Evolutionary conservation across 2,888 invertebrate genomes (phyloP), one percentile per base, ranked within the genome.

Genomic region (Drosophila basisetae): DNA sequence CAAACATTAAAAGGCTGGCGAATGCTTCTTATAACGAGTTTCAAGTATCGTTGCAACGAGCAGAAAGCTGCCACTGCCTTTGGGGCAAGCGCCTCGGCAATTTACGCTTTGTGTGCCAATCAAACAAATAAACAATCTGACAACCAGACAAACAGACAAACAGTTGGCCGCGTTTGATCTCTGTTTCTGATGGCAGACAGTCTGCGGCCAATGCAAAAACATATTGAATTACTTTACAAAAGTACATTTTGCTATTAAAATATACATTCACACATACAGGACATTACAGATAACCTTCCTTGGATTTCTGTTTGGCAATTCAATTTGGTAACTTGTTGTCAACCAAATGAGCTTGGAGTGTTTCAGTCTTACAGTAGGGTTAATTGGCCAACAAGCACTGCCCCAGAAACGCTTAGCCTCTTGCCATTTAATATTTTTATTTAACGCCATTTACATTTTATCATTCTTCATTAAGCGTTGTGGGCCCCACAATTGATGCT

Each of bases 271-370:
- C 5, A 10, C n/a, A 41, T n/a, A 4, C 10, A 41, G 2, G 1
- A 25, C 4, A 47, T 9, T 4, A 25, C 47, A 33, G 10, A 50
- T 60, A 30, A 22, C 49, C 31, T 53, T 18, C 25, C 16, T 11
- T 63, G 64, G 53, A 53, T 55, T 66, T 30, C 61, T 41, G 11
- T 65, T 25, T 25, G 47, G 4, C 47, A 69, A 41, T 39, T 78
- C 73, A 89, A 86, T 86, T 85, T 82, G 84, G 86, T 89, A 89
- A 86, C 84, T 84, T 89, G 72, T 77, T 82, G 84, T 89, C 89
- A 84, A 86, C 84, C 87, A 31, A 31, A 31, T 9, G 31, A 9
- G 31, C 1, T 31, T 31, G 9, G 2, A 31, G 31, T 31, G 9
- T 31, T 2, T 31, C 31, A 31, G 31, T 2, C 31, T 9, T 31